Evolutionary conservation across 2,888 invertebrate genomes (phyloP).

Genomic region (Leucania comma): DNA sequence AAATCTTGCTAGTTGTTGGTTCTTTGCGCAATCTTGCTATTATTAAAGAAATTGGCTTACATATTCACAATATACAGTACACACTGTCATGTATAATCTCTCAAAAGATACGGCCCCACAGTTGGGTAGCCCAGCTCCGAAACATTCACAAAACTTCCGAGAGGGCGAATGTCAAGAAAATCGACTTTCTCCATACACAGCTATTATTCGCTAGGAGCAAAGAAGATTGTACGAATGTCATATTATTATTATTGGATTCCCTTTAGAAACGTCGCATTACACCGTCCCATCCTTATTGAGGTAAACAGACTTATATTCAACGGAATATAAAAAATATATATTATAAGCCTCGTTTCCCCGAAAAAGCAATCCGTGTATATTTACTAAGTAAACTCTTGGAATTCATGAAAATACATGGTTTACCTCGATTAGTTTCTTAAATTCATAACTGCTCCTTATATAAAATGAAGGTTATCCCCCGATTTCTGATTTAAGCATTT

Average conservation of each 20-base stretch:
- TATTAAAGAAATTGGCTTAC: too few relatives aligned
- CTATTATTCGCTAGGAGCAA: slow-evolving; percentile 14
- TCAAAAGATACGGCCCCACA: background rate
- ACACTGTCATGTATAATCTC: background rate
- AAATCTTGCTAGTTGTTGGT: too few relatives aligned
- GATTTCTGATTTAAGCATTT: too few relatives aligned
- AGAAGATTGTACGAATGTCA: slow-evolving; percentile 20
- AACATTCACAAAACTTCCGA: slow-evolving; percentile 50
- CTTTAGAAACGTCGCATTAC: slow-evolving; percentile 25
- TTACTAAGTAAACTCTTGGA: background rate
- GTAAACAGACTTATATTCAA: slow-evolving; percentile 15
- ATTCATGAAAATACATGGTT: background rate
- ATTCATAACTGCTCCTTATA: background rate
- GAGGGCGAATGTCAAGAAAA: slow-evolving; percentile 51
- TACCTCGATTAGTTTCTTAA: background rate
- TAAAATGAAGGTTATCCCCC: too few relatives aligned
- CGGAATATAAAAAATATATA: background rate
- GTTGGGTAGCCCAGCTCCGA: slow-evolving; percentile 21
- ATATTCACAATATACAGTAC: too few relatives aligned
- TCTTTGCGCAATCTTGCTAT: too few relatives aligned
- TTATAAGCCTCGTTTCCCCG: background rate
- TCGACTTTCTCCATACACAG: slow-evolving; percentile 38
- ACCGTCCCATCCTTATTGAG: slow-evolving; percentile 6
- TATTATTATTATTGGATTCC: slow-evolving; percentile 49
- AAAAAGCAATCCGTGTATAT: background rate